Evolutionary conservation across 2,113 vertebrate species (phyloP).

Genomic region (Bostrychus sinensis): DNA sequence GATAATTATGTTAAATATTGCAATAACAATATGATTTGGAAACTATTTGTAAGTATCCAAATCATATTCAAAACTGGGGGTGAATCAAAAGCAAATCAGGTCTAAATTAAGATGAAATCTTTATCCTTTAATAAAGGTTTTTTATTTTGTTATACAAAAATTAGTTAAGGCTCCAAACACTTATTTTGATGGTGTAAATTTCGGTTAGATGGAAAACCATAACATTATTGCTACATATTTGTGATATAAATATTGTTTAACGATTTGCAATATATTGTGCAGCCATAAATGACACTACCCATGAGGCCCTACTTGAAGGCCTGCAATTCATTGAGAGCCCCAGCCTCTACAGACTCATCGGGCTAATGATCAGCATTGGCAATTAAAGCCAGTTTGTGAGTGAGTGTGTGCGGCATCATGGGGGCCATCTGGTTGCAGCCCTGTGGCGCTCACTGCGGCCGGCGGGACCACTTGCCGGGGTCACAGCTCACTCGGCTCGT

Average conservation of each 20-base stretch:
- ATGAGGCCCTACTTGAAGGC: constrained; percentile 68
- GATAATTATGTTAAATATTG: too few species aligned
- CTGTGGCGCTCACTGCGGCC: constrained; percentile 68
- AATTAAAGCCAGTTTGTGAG: constrained; percentile 78
- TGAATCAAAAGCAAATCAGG: too few species aligned
- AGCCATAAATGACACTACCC: constrained; percentile 43
- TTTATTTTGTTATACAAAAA: too few species aligned
- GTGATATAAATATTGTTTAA: too few species aligned
- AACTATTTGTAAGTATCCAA: too few species aligned
- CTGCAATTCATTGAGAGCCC: constrained; percentile 56
- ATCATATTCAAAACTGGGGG: too few species aligned
- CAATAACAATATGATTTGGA: too few species aligned
- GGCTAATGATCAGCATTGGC: constrained; percentile 74
- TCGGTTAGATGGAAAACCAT: background rate
- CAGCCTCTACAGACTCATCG: constrained; percentile 64
- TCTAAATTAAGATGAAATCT: too few species aligned
- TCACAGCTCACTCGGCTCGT: constrained; percentile 70
- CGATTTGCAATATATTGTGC: background rate
- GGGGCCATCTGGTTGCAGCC: constrained; percentile 75
- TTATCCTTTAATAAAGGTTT: too few species aligned
- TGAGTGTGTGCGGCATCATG: constrained; percentile 76
- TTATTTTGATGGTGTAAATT: too few species aligned
- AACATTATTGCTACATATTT: too few species aligned
- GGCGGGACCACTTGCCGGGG: constrained; percentile 72
- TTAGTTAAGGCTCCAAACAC: too few species aligned